These are phyloP conservation scores for Bathynomus jamesi DNA, from an alignment of 1,140 invertebrate species.

Conservation along the genomic window DNA sequence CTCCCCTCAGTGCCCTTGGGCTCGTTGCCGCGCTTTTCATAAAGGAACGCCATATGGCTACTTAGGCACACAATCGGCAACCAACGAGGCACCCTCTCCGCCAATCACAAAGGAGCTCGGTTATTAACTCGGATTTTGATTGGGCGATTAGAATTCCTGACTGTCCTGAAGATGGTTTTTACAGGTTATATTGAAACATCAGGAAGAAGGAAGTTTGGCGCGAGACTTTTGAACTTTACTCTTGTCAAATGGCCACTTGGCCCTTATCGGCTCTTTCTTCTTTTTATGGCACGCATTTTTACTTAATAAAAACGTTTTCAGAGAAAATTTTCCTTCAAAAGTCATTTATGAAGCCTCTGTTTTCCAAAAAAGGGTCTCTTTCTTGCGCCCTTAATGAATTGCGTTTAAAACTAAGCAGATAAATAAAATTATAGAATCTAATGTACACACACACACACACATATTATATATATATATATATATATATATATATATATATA, in stretches of 20 bases:
- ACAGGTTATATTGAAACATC: constrained; percentile 1
- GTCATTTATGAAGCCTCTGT: neutral
- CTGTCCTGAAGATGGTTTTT: constrained; percentile 1
- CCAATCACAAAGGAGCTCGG: neutral
- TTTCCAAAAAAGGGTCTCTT: no score
- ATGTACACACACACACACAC: no score
- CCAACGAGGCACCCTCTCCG: neutral
- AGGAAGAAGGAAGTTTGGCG: neutral
- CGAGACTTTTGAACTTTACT: neutral
- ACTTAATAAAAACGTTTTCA: neutral
- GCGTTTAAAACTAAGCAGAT: no score
- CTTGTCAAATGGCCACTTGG: neutral
- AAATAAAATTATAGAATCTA: no score
- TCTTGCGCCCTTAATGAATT: no score
- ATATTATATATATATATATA: no score
- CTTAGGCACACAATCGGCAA: neutral
- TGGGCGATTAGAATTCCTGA: neutral
- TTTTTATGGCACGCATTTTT: neutral
- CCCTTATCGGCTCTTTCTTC: neutral
- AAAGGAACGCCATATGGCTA: neutral
- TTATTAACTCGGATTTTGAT: constrained; percentile 1
- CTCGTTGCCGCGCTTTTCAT: neutral
- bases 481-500: no score
- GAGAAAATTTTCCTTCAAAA: neutral
- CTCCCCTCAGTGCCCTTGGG: neutral